Evolutionary conservation across 1,140 invertebrate genomes (phyloP), one percentile per base, ranked within the genome.

Genomic region (Lordiphosa clarofinis): DNA sequence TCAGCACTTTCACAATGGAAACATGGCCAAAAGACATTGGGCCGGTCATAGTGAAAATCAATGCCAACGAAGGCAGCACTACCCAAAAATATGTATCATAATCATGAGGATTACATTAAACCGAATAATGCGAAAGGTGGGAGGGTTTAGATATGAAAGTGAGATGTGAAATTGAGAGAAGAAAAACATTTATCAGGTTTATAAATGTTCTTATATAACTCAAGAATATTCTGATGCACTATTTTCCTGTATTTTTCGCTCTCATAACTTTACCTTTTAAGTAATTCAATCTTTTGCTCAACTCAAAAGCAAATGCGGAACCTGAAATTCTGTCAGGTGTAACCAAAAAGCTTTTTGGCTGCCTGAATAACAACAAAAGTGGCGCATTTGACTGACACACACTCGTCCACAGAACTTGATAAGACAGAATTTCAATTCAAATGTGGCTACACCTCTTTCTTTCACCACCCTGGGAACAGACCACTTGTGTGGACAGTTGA

Each of bases 1-100:
- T 36, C 38, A 46, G 43, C 62, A 79, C 74, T 79, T 79, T 79
- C 74, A 79, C 74, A 74, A 62, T 60, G 42, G 49, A 56, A 46
- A 46, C 43, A 53, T 49, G 47, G 42, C 47, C 55, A 73, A 66
- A 67, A 78, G 76, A 63, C 75, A 74, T 48, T 73, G 74, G 64
- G 58, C 58, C 13, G n/a, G 36, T 7, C 24, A 28, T 28, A 28
- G 24, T 28, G 24, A 28, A 28, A 28, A 28, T 7, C 24, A 28
- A 28, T 28, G 24, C 24, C 24, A 28, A 28, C 5, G 24, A 5
- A 28, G 24, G 24, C 24, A 6, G 24, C 24, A 28, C 24, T 28
- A 28, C 24, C 24, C 24, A 35, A 65, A 65, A 60, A 15, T 56
- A 56, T 70, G 50, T 70, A 37, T 48, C 40, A 50, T 66, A 70